These are phyloP conservation scores for Megaleporinus macrocephalus DNA, from an alignment of 2,113 vertebrate species.

Conservation along the genomic window DNA sequence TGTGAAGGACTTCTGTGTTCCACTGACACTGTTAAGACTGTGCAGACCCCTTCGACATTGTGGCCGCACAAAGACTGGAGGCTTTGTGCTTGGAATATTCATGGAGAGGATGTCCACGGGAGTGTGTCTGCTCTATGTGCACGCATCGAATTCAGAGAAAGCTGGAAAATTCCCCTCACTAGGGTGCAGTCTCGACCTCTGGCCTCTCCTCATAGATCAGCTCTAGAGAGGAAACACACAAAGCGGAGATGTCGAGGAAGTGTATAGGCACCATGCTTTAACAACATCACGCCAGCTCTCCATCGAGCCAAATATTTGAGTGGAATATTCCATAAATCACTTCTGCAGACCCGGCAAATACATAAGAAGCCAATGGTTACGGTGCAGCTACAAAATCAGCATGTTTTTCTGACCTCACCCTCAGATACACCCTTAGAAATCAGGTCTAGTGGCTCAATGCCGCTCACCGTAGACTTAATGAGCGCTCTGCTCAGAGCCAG, in stretches of 20 bases:
- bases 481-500: slow-evolving; percentile 25
- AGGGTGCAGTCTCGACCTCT: slow-evolving; percentile 48
- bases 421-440: slow-evolving; percentile 37
- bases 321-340: slow-evolving; percentile 27
- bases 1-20: slow-evolving; percentile 51
- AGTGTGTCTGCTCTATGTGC: slow-evolving; percentile 37
- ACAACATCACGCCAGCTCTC: background rate
- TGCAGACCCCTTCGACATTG: slow-evolving; percentile 37
- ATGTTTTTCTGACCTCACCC: slow-evolving; percentile 30
- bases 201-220: slow-evolving; percentile 35
- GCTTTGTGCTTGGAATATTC: slow-evolving; percentile 69
- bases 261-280: background rate
- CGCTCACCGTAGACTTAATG: slow-evolving; percentile 19
- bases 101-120: slow-evolving; percentile 55
- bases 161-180: slow-evolving; percentile 46
- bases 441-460: slow-evolving; percentile 19
- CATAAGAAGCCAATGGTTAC: background rate
- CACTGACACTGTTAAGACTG: slow-evolving; percentile 45
- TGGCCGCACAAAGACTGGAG: slow-evolving; percentile 58
- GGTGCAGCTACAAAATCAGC: slow-evolving; percentile 16
- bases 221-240: slow-evolving; percentile 18
- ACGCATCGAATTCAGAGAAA: slow-evolving; percentile 9
- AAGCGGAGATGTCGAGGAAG: slow-evolving; percentile 22
- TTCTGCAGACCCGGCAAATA: background rate
- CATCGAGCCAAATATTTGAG: background rate